Evolutionary conservation across 2,888 invertebrate genomes (phyloP).

Genomic region (Coecobrya sp.): DNA sequence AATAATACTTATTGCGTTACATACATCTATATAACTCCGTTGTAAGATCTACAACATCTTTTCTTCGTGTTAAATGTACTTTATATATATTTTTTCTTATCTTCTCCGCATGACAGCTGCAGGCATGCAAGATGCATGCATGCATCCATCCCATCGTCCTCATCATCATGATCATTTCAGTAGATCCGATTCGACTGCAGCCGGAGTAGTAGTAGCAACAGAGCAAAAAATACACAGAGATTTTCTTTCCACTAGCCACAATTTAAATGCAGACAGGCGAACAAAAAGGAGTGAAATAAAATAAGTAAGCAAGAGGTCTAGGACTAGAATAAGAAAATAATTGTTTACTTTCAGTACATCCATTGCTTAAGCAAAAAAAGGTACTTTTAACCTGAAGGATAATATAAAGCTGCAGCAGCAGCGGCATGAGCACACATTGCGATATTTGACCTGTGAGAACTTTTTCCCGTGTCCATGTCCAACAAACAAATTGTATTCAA

Average conservation of each 20-base stretch:
- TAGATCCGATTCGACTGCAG: background rate
- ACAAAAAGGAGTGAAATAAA: conserved; percentile 12
- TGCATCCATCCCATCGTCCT: conserved; percentile 42
- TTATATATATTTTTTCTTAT: conserved; percentile 51
- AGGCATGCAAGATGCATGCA: conserved; percentile 79
- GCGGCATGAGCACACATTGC: background rate
- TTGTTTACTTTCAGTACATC: background rate
- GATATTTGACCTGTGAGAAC: conserved; percentile 80
- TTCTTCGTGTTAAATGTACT: conserved; percentile 23
- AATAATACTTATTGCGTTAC: conserved; percentile 2
- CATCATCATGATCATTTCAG: background rate
- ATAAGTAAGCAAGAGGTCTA: background rate
- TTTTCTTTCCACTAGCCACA: background rate
- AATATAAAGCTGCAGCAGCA: background rate
- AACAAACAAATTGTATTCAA: conserved; percentile 42
- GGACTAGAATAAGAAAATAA: background rate
- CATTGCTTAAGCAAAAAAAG: background rate
- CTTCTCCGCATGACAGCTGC: conserved; percentile 78
- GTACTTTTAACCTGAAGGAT: background rate
- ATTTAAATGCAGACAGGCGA: conserved; percentile 15
- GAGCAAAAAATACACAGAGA: conserved; percentile 35
- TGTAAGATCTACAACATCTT: conserved; percentile 17
- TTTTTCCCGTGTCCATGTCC: conserved; percentile 59
- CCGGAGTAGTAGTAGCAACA: background rate
- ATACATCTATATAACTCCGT: background rate